Percentiles rank a stretch among this genome's conserved stretches.
These are phyloP conservation scores for Homarus americanus DNA, from an alignment of 1,140 invertebrate genomes.

Conservation along the genomic window DNA sequence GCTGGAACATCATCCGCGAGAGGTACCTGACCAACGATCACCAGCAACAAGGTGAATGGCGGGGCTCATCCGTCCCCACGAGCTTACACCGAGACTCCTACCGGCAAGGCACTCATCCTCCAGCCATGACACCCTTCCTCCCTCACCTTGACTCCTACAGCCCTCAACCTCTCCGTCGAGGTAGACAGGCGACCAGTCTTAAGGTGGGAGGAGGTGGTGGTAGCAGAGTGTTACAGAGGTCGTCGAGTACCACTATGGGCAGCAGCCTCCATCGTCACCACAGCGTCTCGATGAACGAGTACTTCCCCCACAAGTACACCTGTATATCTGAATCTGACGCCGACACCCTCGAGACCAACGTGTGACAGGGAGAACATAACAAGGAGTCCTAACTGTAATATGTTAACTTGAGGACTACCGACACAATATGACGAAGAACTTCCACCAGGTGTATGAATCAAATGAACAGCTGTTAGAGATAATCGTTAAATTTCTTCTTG, in stretches of 20 bases:
- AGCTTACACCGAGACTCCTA: background rate
- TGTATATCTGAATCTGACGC: constrained; percentile 50
- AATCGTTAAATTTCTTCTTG: too few species aligned
- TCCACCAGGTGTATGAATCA: too few species aligned
- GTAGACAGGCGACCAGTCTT: background rate
- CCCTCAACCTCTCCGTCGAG: constrained; percentile 26
- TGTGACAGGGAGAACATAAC: too few species aligned
- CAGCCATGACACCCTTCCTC: background rate
- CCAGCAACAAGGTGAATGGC: background rate
- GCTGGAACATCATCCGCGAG: constrained; percentile 12
- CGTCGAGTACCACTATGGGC: background rate
- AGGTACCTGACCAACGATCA: constrained; percentile 1
- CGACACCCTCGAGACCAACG: constrained; percentile 51
- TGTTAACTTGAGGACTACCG: too few species aligned
- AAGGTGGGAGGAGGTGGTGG: background rate
- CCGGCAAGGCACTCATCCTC: background rate
- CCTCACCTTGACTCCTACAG: constrained; percentile 39
- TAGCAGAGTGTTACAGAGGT: background rate
- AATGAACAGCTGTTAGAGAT: too few species aligned
- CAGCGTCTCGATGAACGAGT: constrained; percentile 22
- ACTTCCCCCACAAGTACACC: constrained; percentile 16
- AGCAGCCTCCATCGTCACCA: constrained; percentile 11
- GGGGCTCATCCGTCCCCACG: background rate
- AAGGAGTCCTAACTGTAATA: too few species aligned
- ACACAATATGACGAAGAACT: too few species aligned